Evolutionary conservation across 2,888 invertebrate genomes (phyloP).

Genomic region (Molorchus minor): DNA sequence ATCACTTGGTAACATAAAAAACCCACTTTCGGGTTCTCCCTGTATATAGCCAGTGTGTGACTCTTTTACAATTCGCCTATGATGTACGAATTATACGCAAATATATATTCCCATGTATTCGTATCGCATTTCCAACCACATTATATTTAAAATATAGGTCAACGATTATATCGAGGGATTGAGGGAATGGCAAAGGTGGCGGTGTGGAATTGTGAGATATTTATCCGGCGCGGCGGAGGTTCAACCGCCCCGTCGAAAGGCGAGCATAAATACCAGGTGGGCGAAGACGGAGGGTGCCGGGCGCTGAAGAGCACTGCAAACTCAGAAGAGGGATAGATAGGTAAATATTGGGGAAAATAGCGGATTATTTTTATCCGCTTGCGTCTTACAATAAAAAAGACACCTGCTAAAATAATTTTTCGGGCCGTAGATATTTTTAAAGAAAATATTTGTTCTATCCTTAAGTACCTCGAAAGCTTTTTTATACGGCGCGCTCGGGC

Average conservation of each 20-base stretch:
- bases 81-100: too few relatives aligned
- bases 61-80: too few relatives aligned
- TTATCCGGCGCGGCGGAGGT: constrained; percentile 31
- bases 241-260: too few relatives aligned
- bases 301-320: constrained; percentile 38
- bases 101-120: too few relatives aligned
- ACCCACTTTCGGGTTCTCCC: too few relatives aligned
- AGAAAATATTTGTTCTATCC: constrained; percentile 23
- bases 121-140: not conserved
- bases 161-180: constrained; percentile 32
- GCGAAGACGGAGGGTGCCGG: constrained; percentile 26
- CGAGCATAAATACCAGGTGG: constrained; percentile 35
- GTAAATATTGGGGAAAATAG: constrained; percentile 44
- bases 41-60: too few relatives aligned
- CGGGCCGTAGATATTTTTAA: constrained; percentile 28
- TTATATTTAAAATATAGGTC: constrained; percentile 31
- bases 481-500: not conserved
- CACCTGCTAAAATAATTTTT: constrained; percentile 40
- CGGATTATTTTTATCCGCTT: constrained; percentile 42
- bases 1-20: too few relatives aligned
- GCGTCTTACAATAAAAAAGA: constrained; percentile 37
- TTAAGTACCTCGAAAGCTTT: constrained; percentile 19
- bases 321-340: constrained; percentile 33
- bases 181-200: constrained; percentile 33
- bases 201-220: constrained; percentile 36